Percentiles rank a stretch among this genome's conserved stretches.
phyloP scores from a whole-genome alignment of 2,797 vertebrate species.

The Xiphophorus birchmanni region DNA sequence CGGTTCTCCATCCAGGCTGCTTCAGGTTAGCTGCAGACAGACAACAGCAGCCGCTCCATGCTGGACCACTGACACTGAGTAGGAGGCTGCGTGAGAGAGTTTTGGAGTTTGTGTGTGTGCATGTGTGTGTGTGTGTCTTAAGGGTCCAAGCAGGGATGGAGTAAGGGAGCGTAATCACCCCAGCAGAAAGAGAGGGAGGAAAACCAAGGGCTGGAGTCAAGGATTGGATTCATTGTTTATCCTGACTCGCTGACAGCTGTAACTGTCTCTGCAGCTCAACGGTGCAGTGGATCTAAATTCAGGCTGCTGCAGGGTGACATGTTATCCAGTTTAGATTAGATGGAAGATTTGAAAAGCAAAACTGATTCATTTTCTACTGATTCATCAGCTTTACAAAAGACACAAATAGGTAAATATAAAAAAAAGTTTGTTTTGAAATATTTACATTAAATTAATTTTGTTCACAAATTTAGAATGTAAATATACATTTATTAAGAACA shows the following conservation, averaged over 20 bases:
- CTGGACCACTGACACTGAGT: constrained; percentile 32
- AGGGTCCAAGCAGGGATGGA: constrained; percentile 62
- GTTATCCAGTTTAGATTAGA: background rate
- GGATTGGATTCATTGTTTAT: constrained; percentile 37
- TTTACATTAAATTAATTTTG: background rate
- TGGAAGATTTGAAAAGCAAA: background rate
- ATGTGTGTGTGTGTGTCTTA: constrained; percentile 56
- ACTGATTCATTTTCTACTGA: background rate
- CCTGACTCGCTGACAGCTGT: background rate
- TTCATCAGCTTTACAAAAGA: too few species aligned
- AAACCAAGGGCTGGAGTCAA: constrained; percentile 63
- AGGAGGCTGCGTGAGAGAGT: constrained; percentile 29
- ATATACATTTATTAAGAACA: background rate
- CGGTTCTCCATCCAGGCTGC: constrained; percentile 47
- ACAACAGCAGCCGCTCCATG: constrained; percentile 45
- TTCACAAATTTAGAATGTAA: background rate
- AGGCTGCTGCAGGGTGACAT: background rate
- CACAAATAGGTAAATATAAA: too few species aligned
- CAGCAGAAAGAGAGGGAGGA: constrained; percentile 50
- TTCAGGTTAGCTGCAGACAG: constrained; percentile 33
- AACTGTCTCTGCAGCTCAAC: background rate
- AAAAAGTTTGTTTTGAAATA: background rate
- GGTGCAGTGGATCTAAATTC: background rate
- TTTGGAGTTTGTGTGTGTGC: constrained; percentile 23
- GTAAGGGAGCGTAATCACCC: constrained; percentile 72